phyloP scores from a whole-genome alignment of 2,888 invertebrate species.

The Ptilodon capucinus region DNA sequence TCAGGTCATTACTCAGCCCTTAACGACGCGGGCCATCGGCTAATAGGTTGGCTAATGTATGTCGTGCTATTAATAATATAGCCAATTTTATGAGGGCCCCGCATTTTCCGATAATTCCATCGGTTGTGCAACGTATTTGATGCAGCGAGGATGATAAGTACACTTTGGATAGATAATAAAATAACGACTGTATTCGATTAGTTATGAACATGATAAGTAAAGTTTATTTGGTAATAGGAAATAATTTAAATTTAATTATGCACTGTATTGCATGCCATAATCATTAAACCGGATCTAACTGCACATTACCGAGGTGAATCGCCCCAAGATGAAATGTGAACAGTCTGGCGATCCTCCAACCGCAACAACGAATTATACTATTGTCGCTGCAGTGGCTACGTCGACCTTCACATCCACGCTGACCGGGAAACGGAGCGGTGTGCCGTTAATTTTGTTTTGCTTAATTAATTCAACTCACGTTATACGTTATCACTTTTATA shows the following conservation, averaged over 20 bases:
- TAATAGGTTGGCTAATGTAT: slow-evolving; percentile 67
- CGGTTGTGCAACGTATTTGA: slow-evolving; percentile 9
- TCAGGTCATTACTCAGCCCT: slow-evolving; percentile 63
- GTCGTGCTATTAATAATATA: slow-evolving; percentile 63
- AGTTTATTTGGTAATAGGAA: slow-evolving; percentile 13
- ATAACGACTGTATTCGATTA: neutral
- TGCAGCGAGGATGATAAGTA: neutral
- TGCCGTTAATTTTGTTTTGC: slow-evolving; percentile 33
- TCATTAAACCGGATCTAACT: slow-evolving; percentile 23
- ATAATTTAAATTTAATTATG: slow-evolving; percentile 17
- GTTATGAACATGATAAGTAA: neutral
- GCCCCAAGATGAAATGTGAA: slow-evolving; percentile 45
- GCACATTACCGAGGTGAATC: slow-evolving; percentile 41
- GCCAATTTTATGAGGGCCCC: slow-evolving; percentile 48
- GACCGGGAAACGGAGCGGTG: slow-evolving; percentile 33
- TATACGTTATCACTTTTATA: too few species aligned
- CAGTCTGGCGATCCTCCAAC: slow-evolving; percentile 56
- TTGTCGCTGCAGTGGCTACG: slow-evolving; percentile 40
- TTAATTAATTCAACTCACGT: slow-evolving; percentile 34
- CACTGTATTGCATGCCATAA: slow-evolving; percentile 9
- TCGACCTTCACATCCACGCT: slow-evolving; percentile 44
- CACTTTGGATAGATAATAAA: neutral
- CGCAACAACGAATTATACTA: slow-evolving; percentile 42
- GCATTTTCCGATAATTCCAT: slow-evolving; percentile 40
- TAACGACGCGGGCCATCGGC: slow-evolving; percentile 55